Percentiles rank a stretch among this genome's conserved stretches.
Conservation (phyloP, 2,113 vertebrate genomes). For the Nothobranchius furzeri region DNA sequence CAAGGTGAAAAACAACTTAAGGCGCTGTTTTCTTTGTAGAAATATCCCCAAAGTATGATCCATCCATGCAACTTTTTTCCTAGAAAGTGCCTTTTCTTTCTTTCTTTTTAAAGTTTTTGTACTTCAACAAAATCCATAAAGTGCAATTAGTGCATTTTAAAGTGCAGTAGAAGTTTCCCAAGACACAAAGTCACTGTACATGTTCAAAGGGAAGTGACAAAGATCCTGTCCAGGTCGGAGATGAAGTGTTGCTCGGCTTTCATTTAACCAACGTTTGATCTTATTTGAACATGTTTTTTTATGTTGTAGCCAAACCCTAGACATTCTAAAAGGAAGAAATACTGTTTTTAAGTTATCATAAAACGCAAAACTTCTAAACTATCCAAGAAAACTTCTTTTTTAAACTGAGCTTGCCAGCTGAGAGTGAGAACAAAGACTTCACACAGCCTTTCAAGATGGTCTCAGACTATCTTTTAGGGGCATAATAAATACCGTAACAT, state of each 20-base stretch:
- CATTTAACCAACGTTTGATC: conserved; percentile 47
- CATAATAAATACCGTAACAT: conserved; percentile 51
- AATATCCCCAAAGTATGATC: conserved; percentile 35
- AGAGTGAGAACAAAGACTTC: conserved; percentile 41
- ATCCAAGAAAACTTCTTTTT: conserved; percentile 24
- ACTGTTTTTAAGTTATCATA: conserved; percentile 31
- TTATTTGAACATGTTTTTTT: conserved; percentile 25
- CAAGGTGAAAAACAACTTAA: conserved; percentile 62
- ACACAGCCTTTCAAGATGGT: conserved; percentile 55
- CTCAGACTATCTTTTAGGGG: conserved; percentile 52
- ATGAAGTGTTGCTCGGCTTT: conserved; percentile 26
- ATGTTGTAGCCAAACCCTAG: conserved; percentile 33
- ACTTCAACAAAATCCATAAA: conserved; percentile 30
- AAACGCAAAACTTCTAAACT: conserved; percentile 29
- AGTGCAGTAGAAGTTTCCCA: conserved; percentile 12
- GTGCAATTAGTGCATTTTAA: conserved; percentile 3
- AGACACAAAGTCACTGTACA: not conserved
- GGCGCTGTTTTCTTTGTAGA: conserved; percentile 36
- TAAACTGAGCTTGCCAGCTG: conserved; percentile 53
- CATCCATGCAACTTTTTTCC: conserved; percentile 29
- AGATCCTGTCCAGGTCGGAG: conserved; percentile 3
- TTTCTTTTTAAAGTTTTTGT: not conserved
- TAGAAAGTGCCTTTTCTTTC: conserved; percentile 23
- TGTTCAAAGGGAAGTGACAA: conserved; percentile 38
- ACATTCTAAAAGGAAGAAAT: conserved; percentile 43